Percentiles rank a stretch among this genome's conserved stretches.
phyloP scores from a whole-genome alignment of 2,888 invertebrate genomes.

The Caenorhabditis parvicauda region DNA sequence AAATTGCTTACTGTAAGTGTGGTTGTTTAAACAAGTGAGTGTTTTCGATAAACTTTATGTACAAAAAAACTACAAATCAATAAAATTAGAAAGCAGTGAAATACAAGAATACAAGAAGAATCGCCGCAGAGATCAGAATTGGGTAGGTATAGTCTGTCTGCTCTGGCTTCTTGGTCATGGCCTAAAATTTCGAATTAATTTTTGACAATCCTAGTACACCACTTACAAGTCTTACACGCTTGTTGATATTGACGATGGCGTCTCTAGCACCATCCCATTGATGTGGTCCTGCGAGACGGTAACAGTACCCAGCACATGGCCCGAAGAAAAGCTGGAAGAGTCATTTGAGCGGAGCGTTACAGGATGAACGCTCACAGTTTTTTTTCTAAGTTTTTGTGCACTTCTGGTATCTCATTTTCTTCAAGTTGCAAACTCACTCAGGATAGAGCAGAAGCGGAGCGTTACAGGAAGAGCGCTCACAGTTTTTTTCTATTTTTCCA shows the following conservation, averaged over 20 bases:
- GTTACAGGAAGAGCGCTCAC: too few species aligned
- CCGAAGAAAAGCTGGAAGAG: constrained; percentile 31
- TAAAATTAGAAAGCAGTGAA: too few species aligned
- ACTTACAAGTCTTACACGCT: constrained; percentile 39
- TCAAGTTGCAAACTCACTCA: not conserved
- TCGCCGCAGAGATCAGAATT: constrained; percentile 14
- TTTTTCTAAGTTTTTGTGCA: too few species aligned
- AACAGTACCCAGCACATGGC: constrained; percentile 38
- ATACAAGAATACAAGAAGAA: constrained; percentile 12
- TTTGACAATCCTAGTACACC: too few species aligned
- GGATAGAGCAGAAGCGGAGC: too few species aligned
- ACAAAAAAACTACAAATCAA: too few species aligned
- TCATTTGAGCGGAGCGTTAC: not conserved
- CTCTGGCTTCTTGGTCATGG: constrained; percentile 19
- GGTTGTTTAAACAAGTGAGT: too few species aligned
- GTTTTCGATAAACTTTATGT: too few species aligned
- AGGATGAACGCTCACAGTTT: too few species aligned
- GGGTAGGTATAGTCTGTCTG: constrained; percentile 12
- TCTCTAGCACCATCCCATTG: constrained; percentile 46
- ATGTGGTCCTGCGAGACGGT: constrained; percentile 40
- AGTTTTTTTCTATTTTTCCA: too few species aligned
- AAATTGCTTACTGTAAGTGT: too few species aligned
- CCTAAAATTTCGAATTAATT: too few species aligned
- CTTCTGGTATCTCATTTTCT: not conserved
- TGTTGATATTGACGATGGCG: constrained; percentile 38